Conservation (phyloP, 2,797 vertebrate species). For the Ceryle rudis region DNA sequence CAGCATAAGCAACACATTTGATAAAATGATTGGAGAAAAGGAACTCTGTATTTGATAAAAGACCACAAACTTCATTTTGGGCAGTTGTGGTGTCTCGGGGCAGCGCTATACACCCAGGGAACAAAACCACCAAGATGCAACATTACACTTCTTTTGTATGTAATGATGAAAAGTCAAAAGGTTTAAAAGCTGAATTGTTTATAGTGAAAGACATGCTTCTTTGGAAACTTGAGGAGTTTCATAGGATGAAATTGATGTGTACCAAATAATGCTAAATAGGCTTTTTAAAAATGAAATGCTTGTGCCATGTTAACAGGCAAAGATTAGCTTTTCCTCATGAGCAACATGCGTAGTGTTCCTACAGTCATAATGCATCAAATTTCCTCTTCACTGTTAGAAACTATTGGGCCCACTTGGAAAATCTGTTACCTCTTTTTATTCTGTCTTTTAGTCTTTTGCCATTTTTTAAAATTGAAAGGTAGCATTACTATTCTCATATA, state of each 20-base stretch:
- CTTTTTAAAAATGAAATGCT: background rate
- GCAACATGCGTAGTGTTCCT: background rate
- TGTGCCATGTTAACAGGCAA: background rate
- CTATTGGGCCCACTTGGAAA: background rate
- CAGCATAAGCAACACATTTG: background rate
- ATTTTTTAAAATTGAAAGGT: background rate
- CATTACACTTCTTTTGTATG: background rate
- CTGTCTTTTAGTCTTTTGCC: background rate
- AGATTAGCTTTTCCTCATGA: background rate
- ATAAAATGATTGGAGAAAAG: background rate
- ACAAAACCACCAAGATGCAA: background rate
- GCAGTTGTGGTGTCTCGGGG: background rate
- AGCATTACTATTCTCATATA: background rate
- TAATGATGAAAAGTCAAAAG: background rate
- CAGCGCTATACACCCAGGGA: accelerated
- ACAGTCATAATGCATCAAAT: background rate
- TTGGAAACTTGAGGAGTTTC: background rate
- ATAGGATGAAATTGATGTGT: background rate
- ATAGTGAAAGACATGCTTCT: background rate
- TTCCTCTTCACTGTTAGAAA: background rate
- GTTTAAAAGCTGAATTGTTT: background rate
- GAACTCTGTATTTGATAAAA: background rate
- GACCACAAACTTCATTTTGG: background rate
- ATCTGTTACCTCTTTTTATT: background rate
- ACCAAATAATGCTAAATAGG: background rate